phyloP scores from a whole-genome alignment of 2,797 vertebrate species.

The Paramormyrops hopkinsi region DNA sequence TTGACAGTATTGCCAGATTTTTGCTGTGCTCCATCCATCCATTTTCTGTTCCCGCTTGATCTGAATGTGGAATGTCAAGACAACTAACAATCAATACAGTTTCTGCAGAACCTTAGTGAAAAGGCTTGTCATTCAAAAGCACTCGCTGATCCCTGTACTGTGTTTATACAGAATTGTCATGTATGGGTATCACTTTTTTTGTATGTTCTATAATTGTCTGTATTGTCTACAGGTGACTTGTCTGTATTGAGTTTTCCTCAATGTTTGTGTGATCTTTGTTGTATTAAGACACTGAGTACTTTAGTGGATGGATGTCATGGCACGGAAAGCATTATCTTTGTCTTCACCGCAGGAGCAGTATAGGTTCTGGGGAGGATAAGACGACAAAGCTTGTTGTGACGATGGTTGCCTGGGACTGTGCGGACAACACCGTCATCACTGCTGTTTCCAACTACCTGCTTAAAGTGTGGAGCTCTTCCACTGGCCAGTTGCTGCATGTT shows the following conservation, averaged over 20 bases:
- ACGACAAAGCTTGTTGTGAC: constrained; percentile 88
- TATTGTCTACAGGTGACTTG: neutral
- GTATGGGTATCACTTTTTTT: neutral
- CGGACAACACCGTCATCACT: constrained; percentile 82
- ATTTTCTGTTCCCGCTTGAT: neutral
- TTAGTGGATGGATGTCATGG: neutral
- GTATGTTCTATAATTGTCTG: neutral
- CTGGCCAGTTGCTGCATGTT: constrained; percentile 85
- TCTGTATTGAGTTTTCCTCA: neutral
- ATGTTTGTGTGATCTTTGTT: neutral
- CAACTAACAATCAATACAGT: neutral
- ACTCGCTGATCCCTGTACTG: neutral
- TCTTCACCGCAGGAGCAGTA: constrained; percentile 56
- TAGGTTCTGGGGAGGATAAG: constrained; percentile 78
- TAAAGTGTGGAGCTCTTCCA: constrained; percentile 88
- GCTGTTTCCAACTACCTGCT: constrained; percentile 94
- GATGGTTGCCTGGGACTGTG: constrained; percentile 97
- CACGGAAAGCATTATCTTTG: neutral
- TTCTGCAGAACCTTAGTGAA: neutral
- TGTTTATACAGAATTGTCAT: neutral
- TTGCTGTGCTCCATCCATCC: neutral
- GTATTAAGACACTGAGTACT: no score
- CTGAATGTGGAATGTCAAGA: neutral
- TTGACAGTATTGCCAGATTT: neutral
- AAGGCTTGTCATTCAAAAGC: neutral